phyloP scores from a whole-genome alignment of 2,797 vertebrate species.

The Micromesistius poutassou region DNA sequence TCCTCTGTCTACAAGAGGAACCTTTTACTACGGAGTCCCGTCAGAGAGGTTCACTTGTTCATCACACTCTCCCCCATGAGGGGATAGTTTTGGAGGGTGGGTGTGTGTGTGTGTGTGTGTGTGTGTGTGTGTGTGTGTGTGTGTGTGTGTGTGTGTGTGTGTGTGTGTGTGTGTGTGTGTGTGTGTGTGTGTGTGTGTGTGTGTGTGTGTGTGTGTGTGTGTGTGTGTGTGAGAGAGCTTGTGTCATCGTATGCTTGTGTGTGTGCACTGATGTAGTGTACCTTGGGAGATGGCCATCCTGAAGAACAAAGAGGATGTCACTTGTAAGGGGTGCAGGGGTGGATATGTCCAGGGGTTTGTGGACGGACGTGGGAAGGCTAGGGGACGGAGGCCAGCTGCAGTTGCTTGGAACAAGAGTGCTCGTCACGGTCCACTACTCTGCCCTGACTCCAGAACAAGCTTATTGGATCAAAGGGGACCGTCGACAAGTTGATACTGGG shows the following conservation, averaged over 20 bases:
- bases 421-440: conserved; percentile 21
- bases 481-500: background rate
- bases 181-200: conserved; percentile 35
- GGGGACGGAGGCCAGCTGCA: conserved; percentile 51
- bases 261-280: conserved; percentile 33
- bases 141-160: conserved; percentile 21
- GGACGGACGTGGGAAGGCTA: conserved; percentile 31
- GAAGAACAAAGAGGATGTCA: conserved; percentile 48
- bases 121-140: background rate
- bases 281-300: conserved; percentile 47
- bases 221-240: conserved; percentile 20
- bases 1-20: conserved; percentile 7
- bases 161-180: conserved; percentile 26
- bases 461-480: background rate
- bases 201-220: conserved; percentile 33
- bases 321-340: conserved; percentile 54
- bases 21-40: conserved; percentile 38
- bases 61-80: conserved; percentile 13
- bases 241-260: conserved; percentile 28
- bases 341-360: conserved; percentile 53
- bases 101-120: conserved; percentile 19
- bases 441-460: conserved; percentile 11
- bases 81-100: conserved; percentile 6
- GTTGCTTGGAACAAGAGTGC: conserved; percentile 38
- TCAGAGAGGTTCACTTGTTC: conserved; percentile 15